Base-by-base conservation (phyloP, 2,797 vertebrate species). In the Rhyacichthys aspro region DNA sequence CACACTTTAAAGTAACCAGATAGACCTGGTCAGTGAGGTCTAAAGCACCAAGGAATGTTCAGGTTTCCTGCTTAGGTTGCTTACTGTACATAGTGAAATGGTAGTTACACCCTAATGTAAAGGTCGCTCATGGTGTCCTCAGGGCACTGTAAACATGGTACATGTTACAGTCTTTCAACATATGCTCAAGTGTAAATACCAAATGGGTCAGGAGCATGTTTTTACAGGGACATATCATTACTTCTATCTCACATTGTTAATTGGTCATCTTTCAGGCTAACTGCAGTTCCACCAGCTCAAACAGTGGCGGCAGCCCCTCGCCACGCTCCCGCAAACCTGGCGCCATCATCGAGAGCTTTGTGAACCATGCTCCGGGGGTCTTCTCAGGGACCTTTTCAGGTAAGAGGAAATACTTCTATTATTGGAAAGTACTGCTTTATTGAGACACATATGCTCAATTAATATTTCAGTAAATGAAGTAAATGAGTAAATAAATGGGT, bases 361-460 rank as follows among this genome's bases (percentile, higher is more conserved):
- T 99, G 66, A 98, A 98, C 92, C 97, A 99, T 8, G 96, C 97
- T 74, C 97, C 97, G 10, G 96, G 97, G 83, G 96, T 99, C 83
- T 99, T 99, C 93, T 99, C 97, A 83, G 97, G 97, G 90, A 99
- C 97, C 34, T 99, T 99, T 92, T 99, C 97, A 84, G 97, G 96
- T 98, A 88, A 11, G 76, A 1, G 33, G 38, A 53, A 45, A 23
- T 7, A 3, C 28, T 58, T 58, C 32, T 60, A 7, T 37, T 3
- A 15, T 43, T 23, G 41, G 8, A 12, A 60, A 53, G 45, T 44
- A 53, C 41, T 54, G 16, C 55, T 23, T 16, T 55, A 69, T 19
- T 15, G 28, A 41, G 37, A 23, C 48, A 11, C 5, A 33, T n/a
- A 10, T 37, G 55, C 8, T 9, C 47, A 50, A 12, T 15, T 15